Conservation (phyloP, 2,797 vertebrate species). For the Alectoris magna region DNA sequence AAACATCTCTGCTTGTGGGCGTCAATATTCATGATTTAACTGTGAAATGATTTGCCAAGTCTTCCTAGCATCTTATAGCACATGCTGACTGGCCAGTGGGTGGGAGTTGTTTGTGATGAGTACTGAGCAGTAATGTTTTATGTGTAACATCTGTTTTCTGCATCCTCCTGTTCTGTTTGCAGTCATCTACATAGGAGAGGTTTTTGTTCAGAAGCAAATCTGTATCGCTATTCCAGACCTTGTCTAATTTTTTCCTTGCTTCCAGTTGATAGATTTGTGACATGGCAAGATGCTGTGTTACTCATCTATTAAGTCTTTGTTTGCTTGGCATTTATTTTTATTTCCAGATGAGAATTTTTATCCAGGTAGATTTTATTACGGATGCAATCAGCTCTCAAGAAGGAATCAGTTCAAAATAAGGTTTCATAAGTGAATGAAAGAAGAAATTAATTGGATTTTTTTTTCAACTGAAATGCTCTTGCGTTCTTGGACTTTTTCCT, state of each 20-base stretch:
- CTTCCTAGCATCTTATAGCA: slow-evolving; percentile 30
- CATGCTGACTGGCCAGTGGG: slow-evolving; percentile 53
- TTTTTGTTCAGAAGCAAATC: slow-evolving; percentile 3
- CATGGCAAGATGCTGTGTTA: neutral
- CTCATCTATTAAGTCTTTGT: neutral
- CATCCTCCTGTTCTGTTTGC: slow-evolving; percentile 35
- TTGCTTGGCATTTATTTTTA: neutral
- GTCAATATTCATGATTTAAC: slow-evolving; percentile 48
- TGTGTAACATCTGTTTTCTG: slow-evolving; percentile 58
- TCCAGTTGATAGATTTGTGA: neutral
- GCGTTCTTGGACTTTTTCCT: neutral
- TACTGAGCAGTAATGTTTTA: slow-evolving; percentile 51
- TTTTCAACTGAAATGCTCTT: neutral
- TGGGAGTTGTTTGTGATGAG: slow-evolving; percentile 42
- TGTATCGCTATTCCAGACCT: neutral
- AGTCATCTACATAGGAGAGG: neutral
- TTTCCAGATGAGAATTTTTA: neutral
- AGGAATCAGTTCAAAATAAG: neutral
- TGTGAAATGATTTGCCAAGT: slow-evolving; percentile 48
- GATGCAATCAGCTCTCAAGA: neutral
- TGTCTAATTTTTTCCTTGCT: neutral
- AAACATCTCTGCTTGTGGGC: slow-evolving; percentile 33
- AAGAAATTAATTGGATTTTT: neutral
- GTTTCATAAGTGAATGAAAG: neutral
- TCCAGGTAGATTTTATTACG: neutral